phyloP scores from a whole-genome alignment of 2,888 invertebrate species.

The Acrobasis repandana region DNA sequence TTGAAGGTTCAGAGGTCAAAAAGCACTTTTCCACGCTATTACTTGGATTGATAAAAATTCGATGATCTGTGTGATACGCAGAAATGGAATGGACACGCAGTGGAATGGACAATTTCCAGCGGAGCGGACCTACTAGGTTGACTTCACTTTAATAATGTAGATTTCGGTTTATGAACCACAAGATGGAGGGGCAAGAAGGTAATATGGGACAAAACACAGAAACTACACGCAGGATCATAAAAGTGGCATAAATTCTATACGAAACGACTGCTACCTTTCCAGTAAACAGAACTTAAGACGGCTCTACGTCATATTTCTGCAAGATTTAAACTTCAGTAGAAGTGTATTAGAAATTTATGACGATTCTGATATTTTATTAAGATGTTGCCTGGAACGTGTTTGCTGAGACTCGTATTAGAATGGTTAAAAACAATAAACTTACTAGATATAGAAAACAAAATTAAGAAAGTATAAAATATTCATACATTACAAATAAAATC shows the following conservation, averaged over 20 bases:
- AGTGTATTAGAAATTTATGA: constrained; percentile 7
- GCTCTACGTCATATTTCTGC: constrained; percentile 10
- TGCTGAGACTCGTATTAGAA: not conserved
- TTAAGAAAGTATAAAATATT: too few relatives aligned
- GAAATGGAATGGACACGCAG: constrained; percentile 24
- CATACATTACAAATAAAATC: too few relatives aligned
- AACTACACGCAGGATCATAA: constrained; percentile 23
- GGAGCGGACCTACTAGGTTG: constrained; percentile 1
- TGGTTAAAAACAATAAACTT: too few relatives aligned
- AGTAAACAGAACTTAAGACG: constrained; percentile 1
- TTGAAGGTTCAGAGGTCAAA: too few relatives aligned
- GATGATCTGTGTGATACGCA: constrained; percentile 26
- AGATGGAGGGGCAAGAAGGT: constrained; percentile 8
- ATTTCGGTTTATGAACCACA: constrained; percentile 18
- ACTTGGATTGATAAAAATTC: too few relatives aligned
- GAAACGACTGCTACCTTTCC: constrained; percentile 10
- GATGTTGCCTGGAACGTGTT: not conserved
- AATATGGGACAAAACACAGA: constrained; percentile 20
- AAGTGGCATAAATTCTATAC: constrained; percentile 20
- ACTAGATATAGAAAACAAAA: too few relatives aligned
- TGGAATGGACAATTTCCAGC: not conserved
- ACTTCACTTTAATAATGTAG: constrained; percentile 33
- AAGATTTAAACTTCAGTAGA: not conserved
- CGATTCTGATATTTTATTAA: constrained; percentile 1
- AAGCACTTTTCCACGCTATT: too few relatives aligned